Base-by-base conservation (phyloP, 1,140 invertebrate genomes). In the Drosophila eugracilis region DNA sequence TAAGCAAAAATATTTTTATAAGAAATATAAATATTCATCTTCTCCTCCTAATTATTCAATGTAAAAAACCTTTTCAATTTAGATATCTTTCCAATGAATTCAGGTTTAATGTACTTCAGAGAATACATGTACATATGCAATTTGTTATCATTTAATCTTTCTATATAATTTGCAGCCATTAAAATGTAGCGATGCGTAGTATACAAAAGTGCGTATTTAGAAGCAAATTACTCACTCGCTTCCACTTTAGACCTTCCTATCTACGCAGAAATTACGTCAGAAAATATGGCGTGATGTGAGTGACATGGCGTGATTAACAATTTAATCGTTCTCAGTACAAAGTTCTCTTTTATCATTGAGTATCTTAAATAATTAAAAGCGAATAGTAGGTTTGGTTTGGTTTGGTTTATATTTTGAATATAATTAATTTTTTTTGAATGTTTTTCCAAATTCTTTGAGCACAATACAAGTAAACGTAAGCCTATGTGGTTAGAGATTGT, bases 401-500 rank as follows among this genome's bases (percentile, higher is more conserved):
- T 62, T 30, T 77, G 48, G 48, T 52, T 59, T 80, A 60, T 80
- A 80, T 80, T 55, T 77, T 71, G 54, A 78, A 74, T 77, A 81
- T 78, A 59, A 60, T 36, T n/a, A n/a, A n/a, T 15, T 37, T 50
- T 65, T 24, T 21, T 62, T 78, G 39, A 63, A 52, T 80, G 55
- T 45, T 76, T 73, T 69, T 15, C 48, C 50, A 52, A 65, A 48
- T 77, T 70, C 26, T 77, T 86, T 86, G 83, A 86, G 83, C 83
- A 88, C 78, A 78, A 67, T 76, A 75, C 24, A 75, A 73, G 59
- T 79, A 79, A 66, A 55, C 34, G 48, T 50, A 63, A 66, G 70
- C 79, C 74, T 84, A 84, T 47, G 74, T 66, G 58, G 73, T 71
- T 84, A 72, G 32, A 67, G 55, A 48, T 66, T 75, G 83, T 89